phyloP scores from a whole-genome alignment of 2,888 invertebrate species.

The Pollenia angustigena region DNA sequence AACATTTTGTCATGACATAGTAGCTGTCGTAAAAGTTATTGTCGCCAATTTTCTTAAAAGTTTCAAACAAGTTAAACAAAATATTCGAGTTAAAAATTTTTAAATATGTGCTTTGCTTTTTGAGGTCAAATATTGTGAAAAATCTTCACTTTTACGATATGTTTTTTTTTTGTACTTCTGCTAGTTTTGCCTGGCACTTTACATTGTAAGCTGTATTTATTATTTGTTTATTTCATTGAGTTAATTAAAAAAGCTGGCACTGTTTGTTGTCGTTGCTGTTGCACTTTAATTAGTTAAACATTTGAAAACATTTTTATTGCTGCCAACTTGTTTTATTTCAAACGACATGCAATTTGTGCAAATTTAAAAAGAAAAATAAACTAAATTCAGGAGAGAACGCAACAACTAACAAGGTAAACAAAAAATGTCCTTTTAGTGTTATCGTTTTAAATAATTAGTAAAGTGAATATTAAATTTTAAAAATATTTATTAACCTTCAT shows the following conservation, averaged over 20 bases:
- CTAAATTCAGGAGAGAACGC: neutral
- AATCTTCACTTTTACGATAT: too few species aligned
- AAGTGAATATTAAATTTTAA: neutral
- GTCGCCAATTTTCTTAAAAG: too few species aligned
- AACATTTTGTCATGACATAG: too few species aligned
- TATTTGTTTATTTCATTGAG: conserved; percentile 46
- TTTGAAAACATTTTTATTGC: conserved; percentile 55
- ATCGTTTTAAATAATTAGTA: neutral
- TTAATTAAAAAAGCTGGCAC: conserved; percentile 45
- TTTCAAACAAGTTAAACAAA: too few species aligned
- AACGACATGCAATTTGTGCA: conserved; percentile 47
- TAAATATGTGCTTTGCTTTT: too few species aligned
- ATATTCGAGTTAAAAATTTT: too few species aligned
- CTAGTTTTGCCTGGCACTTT: conserved; percentile 7
- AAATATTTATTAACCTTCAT: too few species aligned
- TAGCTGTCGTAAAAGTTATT: too few species aligned
- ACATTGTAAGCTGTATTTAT: conserved; percentile 13
- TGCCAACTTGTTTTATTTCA: conserved; percentile 35
- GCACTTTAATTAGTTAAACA: conserved; percentile 58
- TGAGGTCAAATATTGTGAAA: too few species aligned
- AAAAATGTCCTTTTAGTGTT: neutral
- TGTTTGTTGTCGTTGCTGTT: conserved; percentile 29
- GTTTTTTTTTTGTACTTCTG: neutral
- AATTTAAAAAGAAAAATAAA: neutral
- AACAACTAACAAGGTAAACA: neutral